Evolutionary conservation across 1,140 invertebrate genomes (phyloP).

Genomic region (Oryctes rhinoceros): DNA sequence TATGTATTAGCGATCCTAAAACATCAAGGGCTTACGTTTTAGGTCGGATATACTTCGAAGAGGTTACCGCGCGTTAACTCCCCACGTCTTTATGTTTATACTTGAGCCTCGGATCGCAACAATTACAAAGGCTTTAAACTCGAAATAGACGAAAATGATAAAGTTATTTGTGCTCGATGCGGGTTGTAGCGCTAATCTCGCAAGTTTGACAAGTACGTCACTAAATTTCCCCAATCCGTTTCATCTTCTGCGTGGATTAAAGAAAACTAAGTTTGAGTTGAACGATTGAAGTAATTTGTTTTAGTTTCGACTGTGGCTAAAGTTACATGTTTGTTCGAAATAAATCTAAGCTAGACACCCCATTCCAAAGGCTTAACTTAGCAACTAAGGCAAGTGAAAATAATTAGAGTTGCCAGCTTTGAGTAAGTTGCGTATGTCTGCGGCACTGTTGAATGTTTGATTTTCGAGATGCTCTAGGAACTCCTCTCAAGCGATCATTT

Average conservation of each 20-base stretch:
- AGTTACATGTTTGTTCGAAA: not conserved
- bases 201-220: constrained; percentile 31
- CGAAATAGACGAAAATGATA: constrained; percentile 30
- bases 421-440: no score
- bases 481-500: no score
- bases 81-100: constrained; percentile 19
- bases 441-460: no score
- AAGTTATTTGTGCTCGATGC: constrained; percentile 16
- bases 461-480: no score
- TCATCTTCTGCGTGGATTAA: constrained; percentile 25
- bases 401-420: no score
- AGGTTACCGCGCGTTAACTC: constrained; percentile 12
- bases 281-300: constrained; percentile 33
- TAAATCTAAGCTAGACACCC: constrained; percentile 14
- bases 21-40: constrained; percentile 5
- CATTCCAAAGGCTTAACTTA: not conserved
- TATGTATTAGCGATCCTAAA: constrained; percentile 23
- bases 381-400: no score
- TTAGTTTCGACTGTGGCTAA: not conserved
- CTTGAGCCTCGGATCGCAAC: constrained; percentile 14
- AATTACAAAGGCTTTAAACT: constrained; percentile 33
- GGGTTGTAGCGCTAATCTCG: constrained; percentile 6
- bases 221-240: constrained; percentile 28
- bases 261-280: constrained; percentile 35
- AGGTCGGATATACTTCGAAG: not conserved